Base-by-base conservation (phyloP, 2,888 invertebrate genomes). In the Orthosia cruda region DNA sequence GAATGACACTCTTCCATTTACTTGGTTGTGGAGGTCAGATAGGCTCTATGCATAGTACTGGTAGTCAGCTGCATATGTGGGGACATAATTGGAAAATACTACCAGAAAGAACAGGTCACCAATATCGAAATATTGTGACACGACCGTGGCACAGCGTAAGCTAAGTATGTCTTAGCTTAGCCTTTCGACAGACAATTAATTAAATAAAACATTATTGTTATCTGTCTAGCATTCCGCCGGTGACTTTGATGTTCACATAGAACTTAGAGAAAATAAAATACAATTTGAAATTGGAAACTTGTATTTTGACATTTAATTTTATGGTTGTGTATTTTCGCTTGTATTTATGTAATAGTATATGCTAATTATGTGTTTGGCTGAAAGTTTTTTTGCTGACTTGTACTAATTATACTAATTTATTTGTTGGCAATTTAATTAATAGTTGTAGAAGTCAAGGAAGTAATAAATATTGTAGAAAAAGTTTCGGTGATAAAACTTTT, bases 161-260 rank as follows among this genome's bases (percentile, higher is more conserved):
- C 76, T 87, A 76, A 82, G 15, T n/a, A 64, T 81, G 65, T 71
- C 69, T 7, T 1, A 16, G 54, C 65, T 58, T 64, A 84, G 77
- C 77, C 83, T 87, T 82, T 87, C 78, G 75, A 66, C 71, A 64
- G 55, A 54, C 74, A 57, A 83, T 85, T 83, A 82, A 88, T 85
- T 86, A 86, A 67, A 74, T 69, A 76, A 64, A 70, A 75, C 72
- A 84, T 85, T 84, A 81, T 87, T 85, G 78, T 86, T 80, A 80
- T 71, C 77, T 76, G 63, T 78, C 78, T 59, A 72, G 47, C 23
- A 79, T 80, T 80, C 76, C 7, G 40, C 26, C 87, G 87, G 78
- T 50, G 15, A 71, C 70, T 86, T 87, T 87, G 79, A 87, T 74
- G 63, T 76, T 65, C 32, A 15, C 74, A 69, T 49, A 71, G 54